Base-by-base conservation (phyloP, 2,113 vertebrate genomes). In the Microcebus jonahi region DNA sequence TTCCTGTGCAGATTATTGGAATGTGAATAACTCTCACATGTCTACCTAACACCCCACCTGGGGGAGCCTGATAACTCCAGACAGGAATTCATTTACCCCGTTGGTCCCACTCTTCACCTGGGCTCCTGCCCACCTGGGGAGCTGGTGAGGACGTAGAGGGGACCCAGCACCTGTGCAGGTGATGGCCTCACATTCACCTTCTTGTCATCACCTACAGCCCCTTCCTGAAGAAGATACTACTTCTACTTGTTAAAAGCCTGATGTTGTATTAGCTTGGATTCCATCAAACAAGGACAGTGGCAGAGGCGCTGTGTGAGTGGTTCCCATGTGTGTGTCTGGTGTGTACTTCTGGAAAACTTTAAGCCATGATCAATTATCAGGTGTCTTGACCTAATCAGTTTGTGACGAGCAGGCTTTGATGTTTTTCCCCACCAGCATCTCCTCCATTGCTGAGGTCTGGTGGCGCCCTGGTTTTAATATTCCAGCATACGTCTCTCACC, bases 301-400 rank as follows among this genome's bases (percentile, higher is more conserved):
- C 63, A 8, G 75, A 29, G 36, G 0, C 0, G 18, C 25, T 15
- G 25, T n/a, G 1, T 3, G 0, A 0, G 2, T 0, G 4, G 31
- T 34, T 45, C 42, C 17, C 0, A 25, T 18, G 12, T 73, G 90
- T 48, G 5, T 5, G 3, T 45, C 63, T 6, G 20, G 29, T 3
- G 5, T 25, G 25, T 5, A 4, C 55, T 57, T 59, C 13, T 8
- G 63, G 65, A 29, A 42, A 27, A 57, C 0, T 10, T 57, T 75
- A 17, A 23, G 36, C 34, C 36, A 18, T 11, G 50, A 55, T 42
- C 31, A 0, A 2, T 3, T 55, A 34, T 0, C 45, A 27, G 45
- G 39, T 21, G 53, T 63, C 70, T 25, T 23, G 50, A 90, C 42
- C 14, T 36, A 25, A 31, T 50, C 21, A 6, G 34, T 6, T 8